Evolutionary conservation across 2,113 vertebrate genomes (phyloP).

Genomic region (Tor tambroides): DNA sequence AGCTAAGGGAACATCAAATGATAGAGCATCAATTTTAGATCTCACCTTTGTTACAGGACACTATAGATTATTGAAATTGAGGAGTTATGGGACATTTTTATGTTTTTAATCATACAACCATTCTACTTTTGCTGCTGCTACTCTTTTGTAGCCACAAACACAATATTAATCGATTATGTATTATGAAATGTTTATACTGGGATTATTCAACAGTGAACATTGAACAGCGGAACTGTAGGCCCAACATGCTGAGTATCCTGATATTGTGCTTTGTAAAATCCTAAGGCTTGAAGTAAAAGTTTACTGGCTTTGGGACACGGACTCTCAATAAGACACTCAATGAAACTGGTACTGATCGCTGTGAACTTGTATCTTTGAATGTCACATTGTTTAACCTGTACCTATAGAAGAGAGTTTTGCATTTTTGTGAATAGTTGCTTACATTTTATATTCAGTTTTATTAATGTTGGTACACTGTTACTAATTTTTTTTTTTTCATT

Average conservation of each 20-base stretch:
- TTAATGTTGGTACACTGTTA: slow-evolving; percentile 99
- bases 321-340: slow-evolving; percentile 57
- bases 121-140: slow-evolving; percentile 82
- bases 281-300: slow-evolving; percentile 68
- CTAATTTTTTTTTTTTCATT: slow-evolving; percentile 90
- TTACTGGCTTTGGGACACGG: slow-evolving; percentile 64
- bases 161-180: slow-evolving; percentile 68
- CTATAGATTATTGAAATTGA: slow-evolving; percentile 39
- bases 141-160: slow-evolving; percentile 75
- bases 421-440: slow-evolving; percentile 93
- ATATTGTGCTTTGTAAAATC: slow-evolving; percentile 41
- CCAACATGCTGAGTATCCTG: slow-evolving; percentile 46
- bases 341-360: slow-evolving; percentile 75
- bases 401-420: slow-evolving; percentile 81
- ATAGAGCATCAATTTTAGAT: slow-evolving; percentile 26
- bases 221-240: slow-evolving; percentile 47
- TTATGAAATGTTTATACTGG: slow-evolving; percentile 55
- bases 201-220: slow-evolving; percentile 52
- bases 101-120: slow-evolving; percentile 55
- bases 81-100: slow-evolving; percentile 45
- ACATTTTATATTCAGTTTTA: slow-evolving; percentile 99
- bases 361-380: slow-evolving; percentile 86
- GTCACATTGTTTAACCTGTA: slow-evolving; percentile 89
- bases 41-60: slow-evolving; percentile 35
- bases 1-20: slow-evolving; percentile 71